Percentiles rank a stretch among this genome's conserved stretches.
Conservation (phyloP, 2,113 vertebrate genomes). For the Petrocephalus zakoni region DNA sequence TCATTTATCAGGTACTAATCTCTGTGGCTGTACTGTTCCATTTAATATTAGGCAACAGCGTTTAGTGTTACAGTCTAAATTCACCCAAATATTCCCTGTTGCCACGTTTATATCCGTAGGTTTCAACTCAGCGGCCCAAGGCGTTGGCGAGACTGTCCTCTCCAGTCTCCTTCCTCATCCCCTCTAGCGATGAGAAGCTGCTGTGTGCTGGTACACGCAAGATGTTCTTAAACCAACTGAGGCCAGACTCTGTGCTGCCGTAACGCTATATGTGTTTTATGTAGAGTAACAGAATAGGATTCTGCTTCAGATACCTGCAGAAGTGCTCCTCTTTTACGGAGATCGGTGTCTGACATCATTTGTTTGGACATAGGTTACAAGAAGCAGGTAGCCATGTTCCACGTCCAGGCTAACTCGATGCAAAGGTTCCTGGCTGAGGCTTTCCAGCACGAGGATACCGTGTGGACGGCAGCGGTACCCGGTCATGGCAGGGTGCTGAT, state of each 20-base stretch:
- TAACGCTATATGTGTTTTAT: background rate
- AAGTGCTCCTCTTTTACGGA: background rate
- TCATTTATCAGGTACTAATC: slow-evolving; percentile 55
- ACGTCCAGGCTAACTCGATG: slow-evolving; percentile 44
- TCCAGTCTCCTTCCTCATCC: slow-evolving; percentile 51
- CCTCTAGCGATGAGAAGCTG: slow-evolving; percentile 62
- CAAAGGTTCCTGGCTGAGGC: slow-evolving; percentile 46
- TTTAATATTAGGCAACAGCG: background rate
- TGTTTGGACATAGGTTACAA: slow-evolving; percentile 54
- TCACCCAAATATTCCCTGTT: background rate
- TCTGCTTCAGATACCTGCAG: background rate
- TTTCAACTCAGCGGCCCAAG: slow-evolving; percentile 53
- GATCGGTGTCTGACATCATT: background rate
- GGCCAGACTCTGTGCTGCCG: background rate
- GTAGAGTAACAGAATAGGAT: background rate
- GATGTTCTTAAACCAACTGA: background rate
- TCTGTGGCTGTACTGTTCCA: background rate
- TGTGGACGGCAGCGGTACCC: slow-evolving; percentile 54
- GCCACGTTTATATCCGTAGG: slow-evolving; percentile 41
- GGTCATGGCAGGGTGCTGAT: slow-evolving; percentile 47
- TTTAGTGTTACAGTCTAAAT: background rate
- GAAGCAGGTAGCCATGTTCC: slow-evolving; percentile 50
- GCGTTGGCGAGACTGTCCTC: slow-evolving; percentile 53
- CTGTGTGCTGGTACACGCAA: slow-evolving; percentile 63
- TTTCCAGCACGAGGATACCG: slow-evolving; percentile 54